Evolutionary conservation across 1,140 invertebrate species (phyloP).

Genomic region (Temnothorax curvispinosus): DNA sequence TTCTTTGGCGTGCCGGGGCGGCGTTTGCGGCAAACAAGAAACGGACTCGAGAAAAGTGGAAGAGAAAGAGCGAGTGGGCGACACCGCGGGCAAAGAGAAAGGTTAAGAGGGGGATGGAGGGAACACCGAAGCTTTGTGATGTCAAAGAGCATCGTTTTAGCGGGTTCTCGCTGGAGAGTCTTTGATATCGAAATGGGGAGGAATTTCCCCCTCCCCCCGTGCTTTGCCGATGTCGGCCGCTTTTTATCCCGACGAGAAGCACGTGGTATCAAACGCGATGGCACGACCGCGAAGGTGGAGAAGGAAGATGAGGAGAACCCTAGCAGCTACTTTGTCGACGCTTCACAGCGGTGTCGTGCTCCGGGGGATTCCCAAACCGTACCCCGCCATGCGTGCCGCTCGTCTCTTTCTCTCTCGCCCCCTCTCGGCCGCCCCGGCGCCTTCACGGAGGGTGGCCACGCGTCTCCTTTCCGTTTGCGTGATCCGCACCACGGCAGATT

Average conservation of each 20-base stretch:
- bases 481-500: conserved; percentile 26
- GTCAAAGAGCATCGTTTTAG: conserved; percentile 57
- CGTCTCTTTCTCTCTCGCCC: background rate
- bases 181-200: conserved; percentile 45
- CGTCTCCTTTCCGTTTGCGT: conserved; percentile 24
- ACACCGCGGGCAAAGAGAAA: conserved; percentile 44
- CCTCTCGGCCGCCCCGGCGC: background rate
- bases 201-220: background rate
- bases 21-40: conserved; percentile 59
- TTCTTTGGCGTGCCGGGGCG: conserved; percentile 44
- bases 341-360: conserved; percentile 44
- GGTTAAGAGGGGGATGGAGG: background rate
- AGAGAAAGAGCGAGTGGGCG: conserved; percentile 35
- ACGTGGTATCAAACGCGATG: conserved; percentile 61
- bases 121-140: conserved; percentile 45
- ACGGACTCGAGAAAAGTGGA: conserved; percentile 54
- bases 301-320: conserved; percentile 49
- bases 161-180: conserved; percentile 37
- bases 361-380: conserved; percentile 68
- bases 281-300: conserved; percentile 60
- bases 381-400: conserved; percentile 57
- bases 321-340: conserved; percentile 69
- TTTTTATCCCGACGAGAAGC: conserved; percentile 45
- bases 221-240: conserved; percentile 7
- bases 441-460: conserved; percentile 48